A percentile compares a stretch with the other conserved stretches of the same genome.
Evolutionary conservation across 2,113 vertebrate species (phyloP).

Genomic region (Rallus limicola): DNA sequence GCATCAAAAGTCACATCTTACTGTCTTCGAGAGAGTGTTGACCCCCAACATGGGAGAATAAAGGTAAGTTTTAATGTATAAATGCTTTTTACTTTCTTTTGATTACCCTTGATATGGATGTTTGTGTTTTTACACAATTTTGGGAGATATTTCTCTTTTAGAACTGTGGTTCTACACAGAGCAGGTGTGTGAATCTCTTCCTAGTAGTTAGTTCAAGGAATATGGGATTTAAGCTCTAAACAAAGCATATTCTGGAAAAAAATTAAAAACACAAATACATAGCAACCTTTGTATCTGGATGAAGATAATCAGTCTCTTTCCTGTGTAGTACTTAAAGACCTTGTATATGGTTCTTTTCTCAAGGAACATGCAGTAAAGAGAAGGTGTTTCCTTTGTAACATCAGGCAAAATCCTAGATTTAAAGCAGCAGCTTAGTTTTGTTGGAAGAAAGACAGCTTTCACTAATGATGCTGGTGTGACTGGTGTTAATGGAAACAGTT

Average conservation of each 20-base stretch:
- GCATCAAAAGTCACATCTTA: accelerated
- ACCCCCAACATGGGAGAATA: background rate
- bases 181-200: background rate
- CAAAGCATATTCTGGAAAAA: background rate
- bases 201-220: background rate
- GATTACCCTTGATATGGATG: background rate
- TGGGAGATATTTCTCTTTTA: background rate
- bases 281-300: background rate
- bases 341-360: background rate
- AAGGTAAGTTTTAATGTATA: background rate
- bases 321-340: background rate
- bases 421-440: background rate
- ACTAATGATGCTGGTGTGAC: background rate
- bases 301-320: background rate
- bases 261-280: no score
- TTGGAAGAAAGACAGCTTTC: background rate
- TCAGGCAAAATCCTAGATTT: background rate
- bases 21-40: background rate
- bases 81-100: background rate
- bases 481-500: background rate
- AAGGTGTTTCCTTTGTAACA: background rate
- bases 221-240: background rate
- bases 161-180: background rate
- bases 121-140: background rate
- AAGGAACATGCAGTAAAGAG: background rate